These are phyloP conservation scores for Cyclophora albipunctata DNA, from an alignment of 2,888 invertebrate species.

Conservation along the genomic window DNA sequence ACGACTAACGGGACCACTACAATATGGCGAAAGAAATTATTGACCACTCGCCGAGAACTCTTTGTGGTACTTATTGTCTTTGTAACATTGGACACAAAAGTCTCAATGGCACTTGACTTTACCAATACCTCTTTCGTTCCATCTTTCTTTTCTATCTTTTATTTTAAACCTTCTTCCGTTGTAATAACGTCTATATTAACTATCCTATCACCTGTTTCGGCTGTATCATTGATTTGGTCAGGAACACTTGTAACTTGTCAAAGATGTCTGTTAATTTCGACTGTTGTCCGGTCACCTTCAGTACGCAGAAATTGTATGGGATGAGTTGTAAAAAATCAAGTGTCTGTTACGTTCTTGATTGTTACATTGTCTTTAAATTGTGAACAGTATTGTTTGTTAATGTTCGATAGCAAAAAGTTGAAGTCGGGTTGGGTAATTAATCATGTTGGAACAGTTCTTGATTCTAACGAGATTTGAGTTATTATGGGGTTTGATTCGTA, in stretches of 20 bases:
- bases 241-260: slow-evolving; percentile 67
- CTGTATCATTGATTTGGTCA: slow-evolving; percentile 29
- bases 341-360: slow-evolving; percentile 44
- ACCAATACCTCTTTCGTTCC: slow-evolving; percentile 24
- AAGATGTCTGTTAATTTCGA: slow-evolving; percentile 70
- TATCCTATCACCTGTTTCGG: slow-evolving; percentile 2
- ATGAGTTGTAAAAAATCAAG: slow-evolving; percentile 37
- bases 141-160: slow-evolving; percentile 2
- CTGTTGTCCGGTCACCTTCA: slow-evolving; percentile 45
- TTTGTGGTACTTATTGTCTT: slow-evolving; percentile 66
- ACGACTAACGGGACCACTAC: slow-evolving; percentile 40
- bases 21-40: slow-evolving; percentile 45
- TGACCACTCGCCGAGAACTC: slow-evolving; percentile 61
- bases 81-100: slow-evolving; percentile 51
- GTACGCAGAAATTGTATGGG: slow-evolving; percentile 50
- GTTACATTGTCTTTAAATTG: slow-evolving; percentile 42
- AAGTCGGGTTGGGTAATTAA: slow-evolving; percentile 6
- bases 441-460: slow-evolving; percentile 2
- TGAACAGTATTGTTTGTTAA: slow-evolving; percentile 22
- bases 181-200: slow-evolving; percentile 18
- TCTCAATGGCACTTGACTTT: slow-evolving; percentile 46
- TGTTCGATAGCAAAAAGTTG: slow-evolving; percentile 15
- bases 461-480: too few species aligned
- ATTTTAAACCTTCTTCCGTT: slow-evolving; percentile 24
- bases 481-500: too few species aligned